Evolutionary conservation across 2,888 invertebrate species (phyloP), one percentile per base, ranked within the genome.

Genomic region (Hypolimnas misippus): DNA sequence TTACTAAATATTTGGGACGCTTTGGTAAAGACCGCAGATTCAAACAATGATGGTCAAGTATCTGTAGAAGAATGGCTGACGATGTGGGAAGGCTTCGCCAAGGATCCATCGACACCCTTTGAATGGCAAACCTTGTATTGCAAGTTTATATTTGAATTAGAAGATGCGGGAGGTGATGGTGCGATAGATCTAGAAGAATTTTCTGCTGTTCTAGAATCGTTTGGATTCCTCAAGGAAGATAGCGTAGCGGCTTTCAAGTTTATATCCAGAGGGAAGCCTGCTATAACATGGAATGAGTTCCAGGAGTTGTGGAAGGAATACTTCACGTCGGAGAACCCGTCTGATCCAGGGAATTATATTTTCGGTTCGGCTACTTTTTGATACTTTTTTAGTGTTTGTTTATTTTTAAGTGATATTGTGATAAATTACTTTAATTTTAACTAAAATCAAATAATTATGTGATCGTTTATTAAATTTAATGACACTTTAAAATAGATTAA

Each of bases 91-190:
- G 73, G 73, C 75, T 80, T 77, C 75, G 74, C 77, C 1, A 57
- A 57, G 10, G 56, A 58, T 53, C 57, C 66, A n/a, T 42, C 55
- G 1, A 60, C 55, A 25, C 63, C 68, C 1, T 38, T 69, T 0
- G 95, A 95, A 69, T 97, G 96, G 96, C 96, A 96, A 81, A 94
- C 94, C 71, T 93, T 94, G 59, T 97, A 96, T 86, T 94, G 96
- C 94, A 94, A 95, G 78, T 96, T 96, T 84, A 96, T 96, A 94
- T 97, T 97, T 79, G 95, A 96, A 74, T 92, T 96, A 69, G 96
- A 96, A 81, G 97, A 97, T 77, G 95, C 96, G 66, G 96, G 96
- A 74, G 95, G 95, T 64, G 96, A 97, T 77, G 76, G 76, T 5
- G 56, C 68, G 4, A 96, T 97, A 76, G 97, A 97, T 82, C 94